These are phyloP conservation scores for Cassiopea xamachana DNA, from an alignment of 30 jellyfish, hydroid and myxozoan genomes.

Conservation along the genomic window DNA sequence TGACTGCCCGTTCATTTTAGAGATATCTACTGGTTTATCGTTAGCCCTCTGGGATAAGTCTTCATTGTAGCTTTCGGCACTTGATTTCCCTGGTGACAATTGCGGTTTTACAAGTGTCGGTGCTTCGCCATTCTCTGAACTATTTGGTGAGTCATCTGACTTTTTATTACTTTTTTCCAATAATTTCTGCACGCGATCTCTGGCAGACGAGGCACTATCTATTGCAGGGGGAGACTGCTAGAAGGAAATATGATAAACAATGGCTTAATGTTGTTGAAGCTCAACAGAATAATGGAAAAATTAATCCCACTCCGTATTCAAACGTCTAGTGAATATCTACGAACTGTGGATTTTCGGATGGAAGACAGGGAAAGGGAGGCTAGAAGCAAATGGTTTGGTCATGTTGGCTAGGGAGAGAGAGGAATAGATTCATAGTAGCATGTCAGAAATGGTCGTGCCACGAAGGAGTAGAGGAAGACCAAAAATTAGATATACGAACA, in stretches of 20 bases:
- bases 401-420: too few relatives aligned
- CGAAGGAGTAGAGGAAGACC: too few relatives aligned
- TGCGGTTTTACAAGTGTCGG: not conserved
- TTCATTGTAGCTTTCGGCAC: not conserved
- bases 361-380: too few relatives aligned
- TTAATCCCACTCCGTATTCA: too few relatives aligned
- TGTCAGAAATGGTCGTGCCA: too few relatives aligned
- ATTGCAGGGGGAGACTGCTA: slow-evolving; percentile 70
- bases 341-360: too few relatives aligned
- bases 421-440: too few relatives aligned
- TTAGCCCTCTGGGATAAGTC: not conserved
- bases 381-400: too few relatives aligned
- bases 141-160: slow-evolving; percentile 39
- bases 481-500: too few relatives aligned
- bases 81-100: not conserved
- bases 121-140: slow-evolving; percentile 34
- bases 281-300: too few relatives aligned
- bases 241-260: not conserved
- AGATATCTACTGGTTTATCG: not conserved
- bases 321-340: too few relatives aligned
- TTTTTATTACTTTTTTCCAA: slow-evolving; percentile 60
- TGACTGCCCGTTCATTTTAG: slow-evolving; percentile 16
- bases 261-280: too few relatives aligned
- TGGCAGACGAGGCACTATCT: slow-evolving; percentile 57
- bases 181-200: slow-evolving; percentile 65